phyloP scores from a whole-genome alignment of 2,113 vertebrate genomes.

The Oxyura jamaicensis region DNA sequence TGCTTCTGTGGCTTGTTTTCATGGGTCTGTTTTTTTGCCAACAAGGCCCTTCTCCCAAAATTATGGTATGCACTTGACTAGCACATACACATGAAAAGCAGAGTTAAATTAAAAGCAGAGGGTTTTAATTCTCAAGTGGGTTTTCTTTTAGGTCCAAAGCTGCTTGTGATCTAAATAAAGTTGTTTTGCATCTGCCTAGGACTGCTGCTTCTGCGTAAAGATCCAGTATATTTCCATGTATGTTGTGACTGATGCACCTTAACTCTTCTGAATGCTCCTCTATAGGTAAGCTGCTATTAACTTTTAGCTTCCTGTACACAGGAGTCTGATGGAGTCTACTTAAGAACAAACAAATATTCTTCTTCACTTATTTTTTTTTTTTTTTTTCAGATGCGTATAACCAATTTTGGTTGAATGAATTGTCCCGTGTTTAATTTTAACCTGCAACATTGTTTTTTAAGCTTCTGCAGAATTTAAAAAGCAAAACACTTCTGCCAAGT shows the following conservation, averaged over 20 bases:
- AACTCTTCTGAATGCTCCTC: not conserved
- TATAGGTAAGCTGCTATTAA: not conserved
- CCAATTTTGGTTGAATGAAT: not conserved
- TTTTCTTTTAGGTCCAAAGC: not conserved
- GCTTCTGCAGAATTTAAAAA: not conserved
- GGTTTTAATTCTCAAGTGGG: not conserved
- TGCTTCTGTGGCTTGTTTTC: not conserved
- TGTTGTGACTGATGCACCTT: not conserved
- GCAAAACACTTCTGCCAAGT: not conserved
- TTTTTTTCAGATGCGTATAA: not conserved
- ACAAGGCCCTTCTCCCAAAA: not conserved
- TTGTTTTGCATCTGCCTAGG: rapidly evolving
- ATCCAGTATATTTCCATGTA: not conserved
- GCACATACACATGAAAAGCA: not conserved
- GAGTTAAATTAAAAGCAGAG: not conserved
- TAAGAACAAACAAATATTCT: not conserved
- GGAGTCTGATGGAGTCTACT: not conserved
- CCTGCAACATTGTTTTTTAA: not conserved
- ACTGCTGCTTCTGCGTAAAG: not conserved
- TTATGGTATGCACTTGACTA: not conserved
- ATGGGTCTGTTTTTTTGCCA: not conserved
- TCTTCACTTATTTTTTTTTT: not conserved
- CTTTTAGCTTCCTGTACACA: not conserved
- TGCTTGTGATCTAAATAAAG: not conserved
- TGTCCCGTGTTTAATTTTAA: not conserved